These are phyloP conservation scores for Eupristina koningsbergeri DNA, from an alignment of 1,140 invertebrate species.

Conservation along the genomic window DNA sequence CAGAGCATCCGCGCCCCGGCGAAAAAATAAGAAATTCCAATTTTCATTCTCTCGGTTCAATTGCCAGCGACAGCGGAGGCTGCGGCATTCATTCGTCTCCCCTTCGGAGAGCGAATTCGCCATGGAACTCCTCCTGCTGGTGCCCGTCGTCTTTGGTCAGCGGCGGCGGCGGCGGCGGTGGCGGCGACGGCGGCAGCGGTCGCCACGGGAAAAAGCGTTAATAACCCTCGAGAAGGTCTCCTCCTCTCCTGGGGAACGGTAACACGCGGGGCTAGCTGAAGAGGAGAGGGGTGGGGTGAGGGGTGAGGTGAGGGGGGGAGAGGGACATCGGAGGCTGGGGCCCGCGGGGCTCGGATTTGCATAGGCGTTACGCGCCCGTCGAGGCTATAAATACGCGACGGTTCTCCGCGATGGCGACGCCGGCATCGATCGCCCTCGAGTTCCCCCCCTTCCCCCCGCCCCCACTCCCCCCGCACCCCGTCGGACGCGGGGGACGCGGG, in stretches of 20 bases:
- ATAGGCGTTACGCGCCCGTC: slow-evolving; percentile 28
- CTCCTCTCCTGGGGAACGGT: neutral
- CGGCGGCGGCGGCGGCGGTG: too few relatives aligned
- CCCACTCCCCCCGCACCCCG: neutral
- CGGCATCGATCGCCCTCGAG: slow-evolving; percentile 20
- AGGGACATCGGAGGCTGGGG: slow-evolving; percentile 1
- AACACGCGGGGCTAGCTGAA: neutral
- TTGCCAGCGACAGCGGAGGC: too few relatives aligned
- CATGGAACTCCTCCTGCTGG: too few relatives aligned
- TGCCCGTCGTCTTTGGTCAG: too few relatives aligned
- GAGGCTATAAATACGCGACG: slow-evolving; percentile 40
- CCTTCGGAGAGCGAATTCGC: neutral
- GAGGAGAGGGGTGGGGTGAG: neutral
- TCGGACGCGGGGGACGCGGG: neutral
- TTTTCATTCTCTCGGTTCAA: neutral
- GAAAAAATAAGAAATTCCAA: neutral
- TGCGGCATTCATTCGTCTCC: neutral
- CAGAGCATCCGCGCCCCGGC: too few relatives aligned
- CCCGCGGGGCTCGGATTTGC: slow-evolving; percentile 26
- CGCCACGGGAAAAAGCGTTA: neutral
- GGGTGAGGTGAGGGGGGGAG: neutral
- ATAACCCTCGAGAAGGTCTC: slow-evolving; percentile 4
- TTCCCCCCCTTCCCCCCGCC: neutral
- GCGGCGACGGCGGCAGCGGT: rapidly evolving
- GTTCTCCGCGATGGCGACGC: slow-evolving; percentile 23